Evolutionary conservation across 1,140 invertebrate species (phyloP), one percentile per base, ranked within the genome.

Genomic region (Pogonomyrmex barbatus): DNA sequence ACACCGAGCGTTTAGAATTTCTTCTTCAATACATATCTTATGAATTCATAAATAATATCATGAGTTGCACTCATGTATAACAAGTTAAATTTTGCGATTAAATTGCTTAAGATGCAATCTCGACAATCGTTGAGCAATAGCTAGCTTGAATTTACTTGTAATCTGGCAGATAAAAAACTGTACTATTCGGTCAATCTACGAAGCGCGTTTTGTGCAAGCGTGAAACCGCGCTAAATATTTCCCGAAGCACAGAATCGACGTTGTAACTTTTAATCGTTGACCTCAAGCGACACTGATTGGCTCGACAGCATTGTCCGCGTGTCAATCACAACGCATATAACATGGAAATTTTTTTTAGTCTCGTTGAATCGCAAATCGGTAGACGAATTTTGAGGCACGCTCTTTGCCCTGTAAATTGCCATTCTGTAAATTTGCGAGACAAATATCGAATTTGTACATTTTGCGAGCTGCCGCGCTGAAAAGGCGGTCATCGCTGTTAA

Each of bases 401-500:
- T 62, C n/a, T 60, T 60, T 47, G 17, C 54, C 30, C 17, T 42
- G 1, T 47, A 60, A 39, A 47, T 52, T 30, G 30, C 30, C 54
- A 60, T 36, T 75, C 42, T 17, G 30, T 45, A 83, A 83, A 83
- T 83, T 83, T 50, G 54, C 42, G 68, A 75, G 68, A 83, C 47
- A 62, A 83, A 83, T 75, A 73, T 83, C 42, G 68, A 75, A 73
- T 83, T 83, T 75, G 54, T 73, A 83, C 75, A 83, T 83, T 83
- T 75, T 54, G 54, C 79, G 4, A 47, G 54, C 67, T 68, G 77
- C 47, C 47, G 42, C 70, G 58, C 24, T 83, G 79, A 83, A 83
- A 60, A 83, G 68, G 68, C 42, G 56, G 68, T 75, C 54, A 83
- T 75, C 79, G 68, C 45, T 75, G 68, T 83, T 83, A 83, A 83